These are phyloP conservation scores for Drosophila ercepeae DNA, from an alignment of 1,140 invertebrate species.

Conservation along the genomic window DNA sequence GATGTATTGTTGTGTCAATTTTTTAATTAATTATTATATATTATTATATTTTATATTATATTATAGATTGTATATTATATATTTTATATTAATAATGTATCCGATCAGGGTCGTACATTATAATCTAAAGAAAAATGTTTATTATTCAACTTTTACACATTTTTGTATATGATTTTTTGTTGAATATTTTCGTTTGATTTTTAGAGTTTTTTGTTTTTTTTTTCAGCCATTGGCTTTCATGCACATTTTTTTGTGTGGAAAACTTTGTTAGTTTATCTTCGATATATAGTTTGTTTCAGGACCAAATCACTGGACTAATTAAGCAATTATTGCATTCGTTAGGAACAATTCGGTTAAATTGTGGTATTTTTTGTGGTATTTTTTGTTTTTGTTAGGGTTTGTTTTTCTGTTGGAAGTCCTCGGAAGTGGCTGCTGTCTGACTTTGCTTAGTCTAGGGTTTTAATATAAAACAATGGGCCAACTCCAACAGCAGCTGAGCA, in stretches of 20 bases:
- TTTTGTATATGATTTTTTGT: slow-evolving; percentile 30
- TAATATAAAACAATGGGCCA: slow-evolving; percentile 78
- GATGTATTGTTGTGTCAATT: too few species aligned
- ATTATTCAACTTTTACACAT: slow-evolving; percentile 1
- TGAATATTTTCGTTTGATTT: slow-evolving; percentile 20
- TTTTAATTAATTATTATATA: slow-evolving; percentile 7
- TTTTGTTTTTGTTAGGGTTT: slow-evolving; percentile 13
- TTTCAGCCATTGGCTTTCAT: slow-evolving; percentile 25
- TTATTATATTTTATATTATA: slow-evolving; percentile 4
- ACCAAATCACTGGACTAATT: slow-evolving; percentile 25
- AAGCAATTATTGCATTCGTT: slow-evolving; percentile 9
- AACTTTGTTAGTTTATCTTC: slow-evolving; percentile 15
- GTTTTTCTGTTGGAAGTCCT: not conserved
- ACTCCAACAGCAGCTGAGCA: slow-evolving; percentile 27
- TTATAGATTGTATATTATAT: slow-evolving; percentile 5
- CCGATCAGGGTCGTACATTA: not conserved
- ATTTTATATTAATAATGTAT: not conserved
- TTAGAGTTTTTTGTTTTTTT: not conserved
- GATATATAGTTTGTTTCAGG: not conserved
- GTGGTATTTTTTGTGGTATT: too few species aligned
- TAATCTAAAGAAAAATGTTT: not conserved
- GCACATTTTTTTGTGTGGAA: slow-evolving; percentile 15
- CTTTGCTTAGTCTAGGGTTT: slow-evolving; percentile 63
- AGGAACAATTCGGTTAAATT: slow-evolving; percentile 16
- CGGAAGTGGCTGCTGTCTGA: slow-evolving; percentile 1